phyloP scores from a whole-genome alignment of 2,888 invertebrate genomes.

The Liposcelis brunnea region DNA sequence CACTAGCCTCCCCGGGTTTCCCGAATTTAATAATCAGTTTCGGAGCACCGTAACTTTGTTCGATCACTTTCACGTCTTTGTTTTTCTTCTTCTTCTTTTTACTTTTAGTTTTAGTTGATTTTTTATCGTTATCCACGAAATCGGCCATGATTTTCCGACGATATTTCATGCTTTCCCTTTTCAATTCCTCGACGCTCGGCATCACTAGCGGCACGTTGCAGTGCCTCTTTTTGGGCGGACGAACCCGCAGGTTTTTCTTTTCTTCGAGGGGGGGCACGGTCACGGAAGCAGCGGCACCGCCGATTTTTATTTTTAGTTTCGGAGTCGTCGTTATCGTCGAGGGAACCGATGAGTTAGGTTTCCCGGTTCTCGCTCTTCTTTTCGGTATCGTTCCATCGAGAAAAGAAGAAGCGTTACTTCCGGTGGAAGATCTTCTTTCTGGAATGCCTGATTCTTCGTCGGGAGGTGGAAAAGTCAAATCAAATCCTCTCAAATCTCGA shows the following conservation, averaged over 20 bases:
- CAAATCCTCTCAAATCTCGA: constrained; percentile 45
- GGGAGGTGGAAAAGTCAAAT: constrained; percentile 25
- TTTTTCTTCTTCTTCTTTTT: constrained; percentile 24
- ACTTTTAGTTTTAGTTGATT: constrained; percentile 26
- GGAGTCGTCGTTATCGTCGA: constrained; percentile 30
- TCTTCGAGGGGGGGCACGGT: constrained; percentile 24
- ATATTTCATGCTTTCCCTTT: constrained; percentile 74
- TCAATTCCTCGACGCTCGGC: constrained; percentile 62
- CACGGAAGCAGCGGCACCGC: constrained; percentile 21
- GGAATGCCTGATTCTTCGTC: constrained; percentile 26
- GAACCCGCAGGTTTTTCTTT: constrained; percentile 25
- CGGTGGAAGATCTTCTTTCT: constrained; percentile 33
- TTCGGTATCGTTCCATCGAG: constrained; percentile 1
- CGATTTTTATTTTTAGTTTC: constrained; percentile 63
- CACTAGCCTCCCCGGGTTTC: constrained; percentile 30
- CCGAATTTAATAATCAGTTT: constrained; percentile 63
- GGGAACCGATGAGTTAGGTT: constrained; percentile 5
- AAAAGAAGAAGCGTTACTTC: constrained; percentile 22
- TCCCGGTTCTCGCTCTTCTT: not conserved
- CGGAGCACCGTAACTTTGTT: constrained; percentile 37
- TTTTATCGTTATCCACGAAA: constrained; percentile 51
- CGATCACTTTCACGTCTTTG: constrained; percentile 36
- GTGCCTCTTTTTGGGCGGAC: constrained; percentile 71
- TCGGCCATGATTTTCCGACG: constrained; percentile 69
- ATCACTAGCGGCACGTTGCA: constrained; percentile 24